Conservation (phyloP, 2,888 invertebrate genomes). For the Leistus spinibarbis region DNA sequence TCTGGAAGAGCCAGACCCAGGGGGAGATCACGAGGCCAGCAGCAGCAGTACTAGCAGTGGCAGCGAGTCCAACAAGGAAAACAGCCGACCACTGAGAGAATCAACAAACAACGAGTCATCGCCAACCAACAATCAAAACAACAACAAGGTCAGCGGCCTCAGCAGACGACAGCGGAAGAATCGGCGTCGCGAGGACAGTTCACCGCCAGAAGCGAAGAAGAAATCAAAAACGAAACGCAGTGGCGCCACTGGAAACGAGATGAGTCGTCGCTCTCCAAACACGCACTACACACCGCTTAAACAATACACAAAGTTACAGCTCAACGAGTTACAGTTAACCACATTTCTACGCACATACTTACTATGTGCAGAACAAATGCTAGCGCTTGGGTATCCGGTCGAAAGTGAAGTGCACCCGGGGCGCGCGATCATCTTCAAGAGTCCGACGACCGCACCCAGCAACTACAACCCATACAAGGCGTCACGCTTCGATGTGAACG, state of each 20-base stretch:
- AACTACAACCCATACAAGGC: conserved; percentile 23
- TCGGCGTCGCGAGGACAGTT: conserved; percentile 50
- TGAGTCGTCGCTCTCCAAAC: background rate
- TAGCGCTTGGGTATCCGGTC: conserved; percentile 74
- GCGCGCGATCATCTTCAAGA: conserved; percentile 68
- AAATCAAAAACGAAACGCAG: conserved; percentile 41
- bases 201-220: conserved; percentile 48
- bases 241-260: conserved; percentile 6
- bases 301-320: conserved; percentile 56
- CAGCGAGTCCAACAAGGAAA: conserved; percentile 50
- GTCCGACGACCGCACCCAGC: conserved; percentile 42
- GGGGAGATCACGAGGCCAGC: conserved; percentile 45
- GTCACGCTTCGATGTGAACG: conserved; percentile 66
- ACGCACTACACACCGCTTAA: conserved; percentile 52
- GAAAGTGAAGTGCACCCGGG: conserved; percentile 66
- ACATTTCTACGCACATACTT: conserved; percentile 66
- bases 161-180: conserved; percentile 61
- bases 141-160: background rate
- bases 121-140: conserved; percentile 6
- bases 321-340: conserved; percentile 63
- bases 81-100: conserved; percentile 10
- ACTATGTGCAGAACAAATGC: conserved; percentile 66
- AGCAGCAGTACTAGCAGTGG: conserved; percentile 51
- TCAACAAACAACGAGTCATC: background rate
- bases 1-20: conserved; percentile 57